Evolutionary conservation across 2,888 invertebrate species (phyloP), one percentile per base, ranked within the genome.

Genomic region (Meteorus colon): DNA sequence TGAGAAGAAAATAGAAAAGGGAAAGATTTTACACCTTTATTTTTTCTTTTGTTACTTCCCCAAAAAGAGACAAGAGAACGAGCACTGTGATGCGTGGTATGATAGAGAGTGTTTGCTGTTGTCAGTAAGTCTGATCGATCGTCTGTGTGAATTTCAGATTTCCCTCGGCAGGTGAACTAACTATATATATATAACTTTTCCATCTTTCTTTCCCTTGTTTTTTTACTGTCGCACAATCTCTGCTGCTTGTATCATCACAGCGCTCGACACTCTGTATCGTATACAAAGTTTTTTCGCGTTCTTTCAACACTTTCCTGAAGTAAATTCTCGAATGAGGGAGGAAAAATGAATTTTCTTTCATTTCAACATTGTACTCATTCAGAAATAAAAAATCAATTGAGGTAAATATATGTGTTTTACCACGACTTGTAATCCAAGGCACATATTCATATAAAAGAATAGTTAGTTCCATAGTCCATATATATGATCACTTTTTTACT

Each of bases 61-160:
- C n/a, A 63, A n/a, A n/a, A 34, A 31, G 34, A 31, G 10, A 29
- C 12, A n/a, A 69, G 55, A 70, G 60, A 41, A 45, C 60, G 27
- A 24, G 55, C 41, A 55, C 16, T 48, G 48, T 29, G n/a, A 31
- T 41, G 19, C 60, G 70, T 70, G 34, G 41, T 60, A 37, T 70
- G 70, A 70, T 70, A 41, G 27, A 70, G 70, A 29, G 60, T 70
- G 70, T 70, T 70, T 70, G 70, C 70, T 70, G 70, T 70, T 70
- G 70, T 70, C 70, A 70, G 70, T 70, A 70, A 70, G 70, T 60
- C 27, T 70, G 70, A 70, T 70, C 70, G 70, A 70, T 70, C 70
- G 70, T 60, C 70, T 70, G 70, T 70, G 70, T 70, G 60, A 70
- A 70, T 70, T 70, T 60, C 59, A 70, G 70, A 70, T 70, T 70